Evolutionary conservation across 2,797 vertebrate genomes (phyloP).

Genomic region (Ptychobarbus kaznakovi): DNA sequence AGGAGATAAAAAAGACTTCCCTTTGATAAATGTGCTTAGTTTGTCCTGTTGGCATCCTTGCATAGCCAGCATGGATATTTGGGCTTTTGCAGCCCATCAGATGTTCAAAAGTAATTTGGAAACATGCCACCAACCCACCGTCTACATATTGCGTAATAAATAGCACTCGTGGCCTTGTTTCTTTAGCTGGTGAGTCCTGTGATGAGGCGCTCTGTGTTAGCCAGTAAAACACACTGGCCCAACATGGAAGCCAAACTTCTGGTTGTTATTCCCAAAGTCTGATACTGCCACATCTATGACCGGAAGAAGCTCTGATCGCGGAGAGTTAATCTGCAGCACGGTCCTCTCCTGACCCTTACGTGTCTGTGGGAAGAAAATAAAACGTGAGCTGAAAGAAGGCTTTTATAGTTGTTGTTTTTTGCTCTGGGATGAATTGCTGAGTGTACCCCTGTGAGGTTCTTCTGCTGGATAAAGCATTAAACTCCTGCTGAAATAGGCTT

Average conservation of each 20-base stretch:
- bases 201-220: constrained; percentile 71
- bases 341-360: constrained; percentile 86
- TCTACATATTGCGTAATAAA: constrained; percentile 76
- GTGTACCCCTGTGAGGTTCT: constrained; percentile 18
- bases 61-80: constrained; percentile 26
- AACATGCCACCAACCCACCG: constrained; percentile 69
- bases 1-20: constrained; percentile 68
- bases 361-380: constrained; percentile 70
- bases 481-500: constrained; percentile 45
- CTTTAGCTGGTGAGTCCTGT: constrained; percentile 54
- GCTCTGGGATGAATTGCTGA: constrained; percentile 7
- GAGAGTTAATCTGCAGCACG: constrained; percentile 82
- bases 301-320: constrained; percentile 84
- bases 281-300: constrained; percentile 82
- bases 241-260: constrained; percentile 94
- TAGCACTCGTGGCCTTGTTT: constrained; percentile 69
- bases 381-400: constrained; percentile 1
- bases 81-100: constrained; percentile 60
- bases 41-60: constrained; percentile 61
- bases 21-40: constrained; percentile 73
- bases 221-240: constrained; percentile 90
- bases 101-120: constrained; percentile 71
- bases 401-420: constrained; percentile 14
- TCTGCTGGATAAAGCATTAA: constrained; percentile 9
- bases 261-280: constrained; percentile 87